Evolutionary conservation across 2,113 vertebrate species (phyloP), one percentile per base, ranked within the genome.

Genomic region (Rattus rattus): DNA sequence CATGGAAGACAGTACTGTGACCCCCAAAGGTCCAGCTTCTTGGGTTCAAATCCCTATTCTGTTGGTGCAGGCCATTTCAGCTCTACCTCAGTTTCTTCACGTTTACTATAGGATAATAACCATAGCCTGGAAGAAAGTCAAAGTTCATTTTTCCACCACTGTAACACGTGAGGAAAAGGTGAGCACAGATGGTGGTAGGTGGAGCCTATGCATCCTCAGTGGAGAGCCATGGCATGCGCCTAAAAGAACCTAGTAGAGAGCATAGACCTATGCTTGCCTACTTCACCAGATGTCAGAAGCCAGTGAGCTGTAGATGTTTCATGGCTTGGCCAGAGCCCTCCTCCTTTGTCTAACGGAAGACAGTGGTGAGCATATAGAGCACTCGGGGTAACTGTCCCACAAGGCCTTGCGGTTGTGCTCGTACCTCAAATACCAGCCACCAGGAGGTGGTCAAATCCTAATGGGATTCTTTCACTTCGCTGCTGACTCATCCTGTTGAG

Each of bases 381-480:
- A 0, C 6, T 5, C 56, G 0, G 17, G 67, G 20, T 5, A 5
- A 7, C 1, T 5, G 4, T 67, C 28, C 26, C 43, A 5, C 22
- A 3, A 2, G 0, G 3, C 4, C 43, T 70, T 3, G 0, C 16
- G 0, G 4, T 20, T n/a, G 56, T 63, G 59, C 52, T 28, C 12
- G 52, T 14, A 20, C 30, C 63, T 49, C 63, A 49, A 28, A n/a
- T 24, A 4, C 56, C 19, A 52, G 30, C 43, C 67, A n/a, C 65
- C 33, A n/a, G 19, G 47, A 28, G 1, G 13, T 24, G 39, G 17
- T 30, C 52, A 14, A 22, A 2, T 3, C 39, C 49, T n/a, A 72
- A 13, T 7, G 24, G 54, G 1, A 49, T 49, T n/a, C 63, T 61
- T 65, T 72, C 30, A 72, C 80, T 80, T 30, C 24, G 30, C 54